A percentile compares a stretch with the other conserved stretches of the same genome.
Evolutionary conservation across 2,113 vertebrate genomes (phyloP).

Genomic region (Potamarius usumacintae): DNA sequence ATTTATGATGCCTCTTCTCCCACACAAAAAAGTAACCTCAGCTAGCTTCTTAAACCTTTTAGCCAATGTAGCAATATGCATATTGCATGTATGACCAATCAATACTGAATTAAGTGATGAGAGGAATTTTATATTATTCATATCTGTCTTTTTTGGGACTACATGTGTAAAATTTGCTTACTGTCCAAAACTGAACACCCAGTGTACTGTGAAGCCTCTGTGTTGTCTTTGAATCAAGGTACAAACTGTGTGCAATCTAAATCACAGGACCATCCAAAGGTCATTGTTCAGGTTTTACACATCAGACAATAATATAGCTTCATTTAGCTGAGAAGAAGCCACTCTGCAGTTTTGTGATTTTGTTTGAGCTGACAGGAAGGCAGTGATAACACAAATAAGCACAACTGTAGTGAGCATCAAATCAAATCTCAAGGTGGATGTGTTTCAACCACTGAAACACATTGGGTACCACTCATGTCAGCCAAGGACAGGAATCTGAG

Average conservation of each 20-base stretch:
- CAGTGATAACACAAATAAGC: neutral
- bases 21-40: neutral
- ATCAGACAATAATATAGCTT: neutral
- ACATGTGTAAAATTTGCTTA: neutral
- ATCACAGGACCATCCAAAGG: neutral
- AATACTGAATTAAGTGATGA: neutral
- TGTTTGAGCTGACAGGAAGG: neutral
- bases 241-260: neutral
- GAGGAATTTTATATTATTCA: neutral
- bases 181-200: neutral
- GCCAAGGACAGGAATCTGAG: neutral
- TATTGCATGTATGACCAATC: neutral
- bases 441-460: neutral
- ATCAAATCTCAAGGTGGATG: neutral
- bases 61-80: neutral
- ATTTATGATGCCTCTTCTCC: neutral
- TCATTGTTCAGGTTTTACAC: neutral
- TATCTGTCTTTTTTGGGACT: neutral
- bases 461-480: too few relatives aligned
- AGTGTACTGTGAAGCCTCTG: neutral
- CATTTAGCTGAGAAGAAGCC: neutral
- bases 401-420: neutral
- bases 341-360: neutral
- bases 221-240: neutral
- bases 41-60: neutral